Evolutionary conservation across 2,113 vertebrate species (phyloP).

Genomic region (Ameiurus melas): DNA sequence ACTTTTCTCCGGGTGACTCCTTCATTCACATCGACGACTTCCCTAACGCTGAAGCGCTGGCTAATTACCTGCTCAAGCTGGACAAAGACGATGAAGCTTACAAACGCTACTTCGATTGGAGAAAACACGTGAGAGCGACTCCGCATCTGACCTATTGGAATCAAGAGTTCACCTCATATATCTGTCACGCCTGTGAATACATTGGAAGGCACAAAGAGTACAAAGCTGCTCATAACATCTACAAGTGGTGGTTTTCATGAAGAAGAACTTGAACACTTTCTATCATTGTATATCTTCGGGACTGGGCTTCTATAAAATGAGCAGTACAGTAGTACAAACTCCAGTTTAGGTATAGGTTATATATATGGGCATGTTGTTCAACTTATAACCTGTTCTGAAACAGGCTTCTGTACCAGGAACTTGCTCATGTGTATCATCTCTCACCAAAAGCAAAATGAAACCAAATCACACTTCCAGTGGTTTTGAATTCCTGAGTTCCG

Average conservation of each 20-base stretch:
- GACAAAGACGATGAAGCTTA: slow-evolving; percentile 82
- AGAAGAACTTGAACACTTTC: not conserved
- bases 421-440: no score
- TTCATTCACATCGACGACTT: slow-evolving; percentile 90
- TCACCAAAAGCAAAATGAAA: not conserved
- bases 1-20: slow-evolving; percentile 79
- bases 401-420: not conserved
- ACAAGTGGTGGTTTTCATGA: slow-evolving; percentile 81
- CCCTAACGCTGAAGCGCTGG: slow-evolving; percentile 74
- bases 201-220: slow-evolving; percentile 78
- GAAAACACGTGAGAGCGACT: slow-evolving; percentile 75
- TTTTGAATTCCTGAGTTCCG: no score
- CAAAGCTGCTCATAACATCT: slow-evolving; percentile 79
- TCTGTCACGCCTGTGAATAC: slow-evolving; percentile 78
- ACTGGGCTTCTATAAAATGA: no score
- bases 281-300: no score
- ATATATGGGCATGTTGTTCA: not conserved
- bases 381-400: not conserved
- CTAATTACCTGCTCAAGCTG: slow-evolving; percentile 77
- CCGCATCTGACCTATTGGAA: slow-evolving; percentile 72
- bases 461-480: not conserved
- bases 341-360: not conserved
- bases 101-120: slow-evolving; percentile 83
- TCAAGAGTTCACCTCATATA: slow-evolving; percentile 59
- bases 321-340: not conserved